Evolutionary conservation across 2,797 vertebrate genomes (phyloP).

Genomic region (Thripadectes ignobilis): DNA sequence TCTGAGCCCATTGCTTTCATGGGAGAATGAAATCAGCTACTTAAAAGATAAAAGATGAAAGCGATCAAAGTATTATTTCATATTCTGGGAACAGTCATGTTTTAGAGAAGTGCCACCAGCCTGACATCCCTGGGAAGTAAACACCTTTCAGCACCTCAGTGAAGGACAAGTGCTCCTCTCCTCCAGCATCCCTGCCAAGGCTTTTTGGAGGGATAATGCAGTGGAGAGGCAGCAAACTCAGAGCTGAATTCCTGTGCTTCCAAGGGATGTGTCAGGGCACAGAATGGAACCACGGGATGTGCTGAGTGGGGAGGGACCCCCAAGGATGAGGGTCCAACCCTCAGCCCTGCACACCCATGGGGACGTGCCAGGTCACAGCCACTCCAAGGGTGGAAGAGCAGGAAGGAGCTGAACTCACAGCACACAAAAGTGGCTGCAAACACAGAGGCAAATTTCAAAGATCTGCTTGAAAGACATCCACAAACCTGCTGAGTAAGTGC

Average conservation of each 20-base stretch:
- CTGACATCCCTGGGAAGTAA: background rate
- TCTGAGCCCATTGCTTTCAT: background rate
- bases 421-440: fast-evolving
- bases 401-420: background rate
- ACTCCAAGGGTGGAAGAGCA: background rate
- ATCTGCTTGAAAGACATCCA: fast-evolving
- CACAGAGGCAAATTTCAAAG: background rate
- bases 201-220: background rate
- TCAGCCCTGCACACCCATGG: background rate
- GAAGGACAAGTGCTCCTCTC: background rate
- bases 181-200: background rate
- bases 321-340: background rate
- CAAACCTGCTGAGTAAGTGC: fast-evolving
- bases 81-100: fast-evolving
- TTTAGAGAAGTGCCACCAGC: background rate
- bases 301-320: background rate
- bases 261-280: background rate
- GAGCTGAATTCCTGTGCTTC: background rate
- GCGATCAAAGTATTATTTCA: background rate
- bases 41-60: constrained; percentile 19
- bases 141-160: background rate
- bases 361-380: background rate
- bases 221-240: background rate
- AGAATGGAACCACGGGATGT: background rate
- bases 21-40: background rate